Evolutionary conservation across 2,888 invertebrate species (phyloP), one percentile per base, ranked within the genome.

Genomic region (Leucania comma): DNA sequence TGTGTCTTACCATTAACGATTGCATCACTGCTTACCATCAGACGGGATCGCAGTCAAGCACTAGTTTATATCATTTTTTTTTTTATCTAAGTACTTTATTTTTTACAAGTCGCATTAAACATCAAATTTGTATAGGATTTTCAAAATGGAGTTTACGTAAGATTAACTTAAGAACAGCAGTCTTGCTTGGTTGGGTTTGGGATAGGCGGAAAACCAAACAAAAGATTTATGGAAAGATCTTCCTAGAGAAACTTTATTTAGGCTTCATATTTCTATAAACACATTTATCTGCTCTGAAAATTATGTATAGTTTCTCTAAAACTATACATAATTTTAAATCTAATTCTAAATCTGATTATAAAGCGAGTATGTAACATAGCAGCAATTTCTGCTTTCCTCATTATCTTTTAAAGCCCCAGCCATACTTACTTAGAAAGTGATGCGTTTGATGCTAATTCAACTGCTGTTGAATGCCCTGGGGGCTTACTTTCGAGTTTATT

Each of bases 81-180:
- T n/a, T n/a, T n/a, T n/a, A n/a, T n/a, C n/a, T n/a, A n/a, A n/a
- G n/a, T 58, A 65, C 32, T 71, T 57, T 61, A 78, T 57, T 71
- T 63, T 66, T 61, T 63, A 68, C 50, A 78, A 60, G 67, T 69
- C 24, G 59, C 53, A 64, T 57, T n/a, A 53, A 81, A 74, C 35
- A 69, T 72, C 56, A 57, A 69, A 64, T 22, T 69, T 67, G 42
- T 68, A 46, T 50, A 61, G 58, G 62, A 69, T 57, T 68, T 78
- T 65, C 42, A 63, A 60, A 74, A 70, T 73, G 54, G 58, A 68
- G 73, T 78, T 78, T 70, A 65, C 62, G 2, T 75, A 29, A 67
- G 58, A 72, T 78, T 78, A 63, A 60, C 71, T 65, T 82, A 65
- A 64, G 63, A 80, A 81, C 59, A 68, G 42, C 58, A 35, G 42